Evolutionary conservation across 2,113 vertebrate species (phyloP), one percentile per base, ranked within the genome.

Genomic region (Smithornis capensis): DNA sequence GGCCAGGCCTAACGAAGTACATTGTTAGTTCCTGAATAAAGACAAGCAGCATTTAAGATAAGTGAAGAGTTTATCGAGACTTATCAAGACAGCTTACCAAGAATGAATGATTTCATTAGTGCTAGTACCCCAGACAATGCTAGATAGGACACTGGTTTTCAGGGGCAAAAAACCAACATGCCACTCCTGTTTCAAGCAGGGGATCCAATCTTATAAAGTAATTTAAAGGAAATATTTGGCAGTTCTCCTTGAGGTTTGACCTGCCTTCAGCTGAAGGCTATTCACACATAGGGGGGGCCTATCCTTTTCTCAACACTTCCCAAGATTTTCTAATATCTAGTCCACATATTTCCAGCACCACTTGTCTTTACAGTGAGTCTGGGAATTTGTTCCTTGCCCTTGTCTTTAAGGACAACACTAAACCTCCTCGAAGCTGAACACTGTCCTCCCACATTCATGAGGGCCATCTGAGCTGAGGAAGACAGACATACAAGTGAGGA

Each of bases 381-480:
- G 24, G 52, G 19, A 89, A 91, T 78, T 70, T 86, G 42, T 84
- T 94, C 29, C 80, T 91, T 68, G 52, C 52, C 50, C 50, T 77
- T 53, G 4, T 45, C 83, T 90, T 80, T 77, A 87, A 87, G 81
- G 89, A 94, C 35, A 42, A 38, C 33, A 80, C 29, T 53, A 79
- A 89, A 68, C 37, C 33, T 85, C n/a, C 73, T 45, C 52, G 70
- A 90, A 81, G 45, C 67, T 57, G 71, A 92, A 85, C 28, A 42
- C 50, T 42, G 35, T 47, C 86, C 80, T 96, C 76, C 81, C 78
- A 89, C 83, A 63, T 67, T 81, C 65, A 64, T 2, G 5, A 87
- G 28, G 27, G 29, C 76, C 77, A 93, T 81, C 68, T 89, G 83
- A 93, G 71, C 90, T 74, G 40, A 90, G 80, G 62, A 84, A 92